Evolutionary conservation across 2,113 vertebrate species (phyloP).

Genomic region (Haplochromis vanheusdeni): DNA sequence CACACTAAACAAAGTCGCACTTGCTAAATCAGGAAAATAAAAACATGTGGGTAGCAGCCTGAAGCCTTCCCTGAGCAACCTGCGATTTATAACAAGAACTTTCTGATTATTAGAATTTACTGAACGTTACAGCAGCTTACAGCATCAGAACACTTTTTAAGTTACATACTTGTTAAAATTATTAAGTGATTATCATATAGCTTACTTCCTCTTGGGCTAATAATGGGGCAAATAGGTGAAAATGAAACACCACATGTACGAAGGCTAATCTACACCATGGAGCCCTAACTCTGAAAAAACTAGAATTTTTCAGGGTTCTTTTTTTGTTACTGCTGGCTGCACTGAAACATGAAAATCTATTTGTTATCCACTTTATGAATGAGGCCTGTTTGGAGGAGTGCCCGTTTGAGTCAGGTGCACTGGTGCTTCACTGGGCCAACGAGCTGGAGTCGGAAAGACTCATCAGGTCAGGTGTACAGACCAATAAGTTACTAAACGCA

Average conservation of each 20-base stretch:
- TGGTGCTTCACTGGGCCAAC: neutral
- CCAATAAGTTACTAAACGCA: accelerated
- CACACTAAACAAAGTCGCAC: neutral
- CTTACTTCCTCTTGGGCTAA: neutral
- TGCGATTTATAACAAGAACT: neutral
- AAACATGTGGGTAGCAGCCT: accelerated
- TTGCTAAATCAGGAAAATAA: neutral
- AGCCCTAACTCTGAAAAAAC: accelerated
- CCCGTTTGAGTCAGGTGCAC: accelerated
- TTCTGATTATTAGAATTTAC: neutral
- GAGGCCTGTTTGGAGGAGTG: neutral
- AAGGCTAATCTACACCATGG: neutral
- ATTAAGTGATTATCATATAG: neutral
- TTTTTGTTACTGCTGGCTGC: accelerated
- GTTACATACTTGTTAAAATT: neutral
- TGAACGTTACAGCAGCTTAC: accelerated
- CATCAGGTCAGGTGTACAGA: neutral
- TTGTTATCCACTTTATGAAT: neutral
- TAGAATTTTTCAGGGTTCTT: accelerated
- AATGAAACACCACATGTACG: accelerated
- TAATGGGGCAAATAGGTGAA: neutral
- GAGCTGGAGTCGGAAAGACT: accelerated
- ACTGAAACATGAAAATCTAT: neutral
- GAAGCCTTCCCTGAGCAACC: accelerated
- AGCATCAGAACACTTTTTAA: accelerated